Base-by-base conservation (phyloP, 2,113 vertebrate species). In the Cryptotis parvus region DNA sequence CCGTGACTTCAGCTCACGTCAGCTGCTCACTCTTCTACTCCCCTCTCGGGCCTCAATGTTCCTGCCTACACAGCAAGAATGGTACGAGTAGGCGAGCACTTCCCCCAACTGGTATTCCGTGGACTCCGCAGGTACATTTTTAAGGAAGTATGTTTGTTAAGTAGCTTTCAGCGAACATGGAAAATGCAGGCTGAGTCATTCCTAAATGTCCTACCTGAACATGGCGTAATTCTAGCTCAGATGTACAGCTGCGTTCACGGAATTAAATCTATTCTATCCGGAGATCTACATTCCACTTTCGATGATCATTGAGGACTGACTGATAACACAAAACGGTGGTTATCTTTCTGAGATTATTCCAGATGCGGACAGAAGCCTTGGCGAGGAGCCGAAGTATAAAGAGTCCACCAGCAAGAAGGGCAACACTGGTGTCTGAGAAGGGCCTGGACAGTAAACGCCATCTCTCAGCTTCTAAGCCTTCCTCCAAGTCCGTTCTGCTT, bases 401-500 rank as follows among this genome's bases (percentile, higher is more conserved):
- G 81, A 22, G 5, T 39, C 79, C 72, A 79, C 20, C 7, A 92
- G 72, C 9, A 80, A 89, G 52, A 86, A 4, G 9, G 8, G 14
- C 29, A 91, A 86, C 76, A 81, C 58, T 0, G 27, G 15, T 90
- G 22, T 73, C 31, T 68, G 69, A 91, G 73, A 66, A 92, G 76
- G 29, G 12, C 35, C 8, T 79, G 41, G 12, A 80, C 33, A 80
- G 16, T 45, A 73, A 86, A 14, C 4, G 14, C 75, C 20, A 73
- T n/a, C n/a, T n/a, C 31, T 90, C 14, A 83, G 37, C 66, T 93
- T 79, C 69, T 33, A 9, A 87, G 14, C 65, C 85, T 86, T 58
- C 74, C 82, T 81, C 77, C 74, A 84, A 91, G 77, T 84, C 85
- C 74, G 81, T 84, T 88, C 31, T 93, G 81, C 82, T 9, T 14